Conservation (phyloP, 2,113 vertebrate genomes). For the Ptyas mucosa region DNA sequence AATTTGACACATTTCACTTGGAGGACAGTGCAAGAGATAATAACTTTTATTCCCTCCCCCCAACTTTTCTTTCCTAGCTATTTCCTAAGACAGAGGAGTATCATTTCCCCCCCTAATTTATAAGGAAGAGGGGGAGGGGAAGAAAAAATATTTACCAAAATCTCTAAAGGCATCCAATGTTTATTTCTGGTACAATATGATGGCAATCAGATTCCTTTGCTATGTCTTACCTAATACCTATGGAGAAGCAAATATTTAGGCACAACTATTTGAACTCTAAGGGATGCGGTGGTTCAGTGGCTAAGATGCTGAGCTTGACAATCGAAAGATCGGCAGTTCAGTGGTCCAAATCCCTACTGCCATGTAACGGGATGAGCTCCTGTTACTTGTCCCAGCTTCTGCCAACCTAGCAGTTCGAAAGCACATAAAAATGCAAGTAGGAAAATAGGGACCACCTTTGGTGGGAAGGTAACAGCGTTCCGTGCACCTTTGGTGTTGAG, state of each 20-base stretch:
- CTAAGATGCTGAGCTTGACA: too few relatives aligned
- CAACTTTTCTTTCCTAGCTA: background rate
- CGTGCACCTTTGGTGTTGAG: too few relatives aligned
- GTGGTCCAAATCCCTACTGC: too few relatives aligned
- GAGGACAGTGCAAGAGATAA: background rate
- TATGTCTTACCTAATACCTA: background rate
- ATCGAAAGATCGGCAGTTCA: too few relatives aligned
- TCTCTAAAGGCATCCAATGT: background rate
- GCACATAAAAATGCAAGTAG: too few relatives aligned
- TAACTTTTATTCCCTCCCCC: background rate
- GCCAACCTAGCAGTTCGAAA: too few relatives aligned
- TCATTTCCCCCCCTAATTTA: background rate
- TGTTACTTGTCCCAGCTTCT: too few relatives aligned
- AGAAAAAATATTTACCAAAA: background rate
- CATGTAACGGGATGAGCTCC: too few relatives aligned
- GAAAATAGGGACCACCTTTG: too few relatives aligned
- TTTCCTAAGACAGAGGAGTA: background rate
- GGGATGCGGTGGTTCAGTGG: too few relatives aligned
- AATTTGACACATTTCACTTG: background rate
- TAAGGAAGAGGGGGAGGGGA: background rate
- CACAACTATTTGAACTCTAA: background rate
- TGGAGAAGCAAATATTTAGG: background rate
- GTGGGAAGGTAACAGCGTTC: too few relatives aligned
- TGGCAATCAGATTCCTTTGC: background rate
- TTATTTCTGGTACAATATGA: background rate